Conservation (phyloP, 2,888 invertebrate genomes). For the Cataglyphis albicans region DNA sequence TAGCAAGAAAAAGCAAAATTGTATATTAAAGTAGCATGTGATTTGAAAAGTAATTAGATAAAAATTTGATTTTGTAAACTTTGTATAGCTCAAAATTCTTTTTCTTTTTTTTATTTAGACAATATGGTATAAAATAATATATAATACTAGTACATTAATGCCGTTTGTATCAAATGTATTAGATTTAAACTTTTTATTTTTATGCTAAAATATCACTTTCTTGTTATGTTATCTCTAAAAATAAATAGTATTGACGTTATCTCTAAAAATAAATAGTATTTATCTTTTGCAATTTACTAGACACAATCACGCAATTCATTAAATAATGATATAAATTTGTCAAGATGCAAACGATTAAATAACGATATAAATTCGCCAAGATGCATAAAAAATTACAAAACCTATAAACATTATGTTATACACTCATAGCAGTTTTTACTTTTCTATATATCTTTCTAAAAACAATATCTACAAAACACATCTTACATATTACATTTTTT, state of each 20-base stretch:
- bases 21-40: constrained; percentile 56
- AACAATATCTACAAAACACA: background rate
- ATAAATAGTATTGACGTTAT: background rate
- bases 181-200: background rate
- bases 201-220: constrained; percentile 6
- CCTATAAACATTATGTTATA: constrained; percentile 21
- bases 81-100: background rate
- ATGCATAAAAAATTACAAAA: constrained; percentile 13
- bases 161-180: background rate
- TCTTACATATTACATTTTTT: background rate
- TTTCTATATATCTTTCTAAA: constrained; percentile 2
- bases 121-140: background rate
- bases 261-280: background rate
- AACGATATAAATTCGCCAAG: background rate
- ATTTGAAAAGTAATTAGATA: constrained; percentile 43
- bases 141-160: background rate
- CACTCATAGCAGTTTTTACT: constrained; percentile 37
- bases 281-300: background rate
- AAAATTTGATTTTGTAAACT: constrained; percentile 47
- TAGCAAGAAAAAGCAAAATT: constrained; percentile 30
- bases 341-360: too few species aligned
- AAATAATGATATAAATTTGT: background rate
- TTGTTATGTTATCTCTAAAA: too few species aligned
- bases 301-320: background rate
- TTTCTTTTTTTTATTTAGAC: constrained; percentile 1